A percentile compares a stretch with the other conserved stretches of the same genome.
Conservation (phyloP, 2,888 invertebrate genomes). For the Eupithecia centaureata region DNA sequence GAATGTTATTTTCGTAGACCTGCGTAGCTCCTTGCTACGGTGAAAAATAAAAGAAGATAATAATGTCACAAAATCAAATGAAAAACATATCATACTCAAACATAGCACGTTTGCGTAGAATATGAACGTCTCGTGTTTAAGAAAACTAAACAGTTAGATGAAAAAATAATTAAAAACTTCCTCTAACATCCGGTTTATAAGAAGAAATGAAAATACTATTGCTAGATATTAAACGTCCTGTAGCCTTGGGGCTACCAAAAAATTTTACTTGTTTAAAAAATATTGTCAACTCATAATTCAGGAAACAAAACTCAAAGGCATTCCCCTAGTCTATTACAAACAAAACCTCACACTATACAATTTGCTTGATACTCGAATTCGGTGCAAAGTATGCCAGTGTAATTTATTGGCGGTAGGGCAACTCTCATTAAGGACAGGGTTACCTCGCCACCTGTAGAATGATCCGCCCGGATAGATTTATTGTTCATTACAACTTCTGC, state of each 20-base stretch:
- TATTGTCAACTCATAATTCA: not conserved
- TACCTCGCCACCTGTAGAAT: conserved; percentile 77
- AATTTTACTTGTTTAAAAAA: not conserved
- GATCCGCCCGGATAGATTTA: conserved; percentile 64
- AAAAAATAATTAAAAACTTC: too few relatives aligned
- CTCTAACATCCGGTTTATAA: too few relatives aligned
- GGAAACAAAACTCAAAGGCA: conserved; percentile 11
- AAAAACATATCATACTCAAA: too few relatives aligned
- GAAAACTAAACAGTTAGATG: too few relatives aligned
- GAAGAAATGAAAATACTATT: too few relatives aligned
- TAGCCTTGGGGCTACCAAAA: not conserved
- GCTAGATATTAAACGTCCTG: too few relatives aligned
- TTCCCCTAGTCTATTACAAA: conserved; percentile 21
- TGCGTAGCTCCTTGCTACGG: not conserved
- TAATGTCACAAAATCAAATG: too few relatives aligned
- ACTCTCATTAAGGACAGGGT: conserved; percentile 68
- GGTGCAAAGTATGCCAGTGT: conserved; percentile 63
- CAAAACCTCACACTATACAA: conserved; percentile 26
- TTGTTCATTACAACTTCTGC: conserved; percentile 53
- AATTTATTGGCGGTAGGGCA: conserved; percentile 74
- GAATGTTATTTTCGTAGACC: conserved; percentile 12
- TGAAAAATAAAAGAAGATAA: not conserved
- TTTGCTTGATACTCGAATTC: conserved; percentile 53
- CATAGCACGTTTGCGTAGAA: too few relatives aligned
- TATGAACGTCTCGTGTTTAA: too few relatives aligned